Evolutionary conservation across 1,140 invertebrate genomes (phyloP), one percentile per base, ranked within the genome.

Genomic region (Bicyclus anynana): DNA sequence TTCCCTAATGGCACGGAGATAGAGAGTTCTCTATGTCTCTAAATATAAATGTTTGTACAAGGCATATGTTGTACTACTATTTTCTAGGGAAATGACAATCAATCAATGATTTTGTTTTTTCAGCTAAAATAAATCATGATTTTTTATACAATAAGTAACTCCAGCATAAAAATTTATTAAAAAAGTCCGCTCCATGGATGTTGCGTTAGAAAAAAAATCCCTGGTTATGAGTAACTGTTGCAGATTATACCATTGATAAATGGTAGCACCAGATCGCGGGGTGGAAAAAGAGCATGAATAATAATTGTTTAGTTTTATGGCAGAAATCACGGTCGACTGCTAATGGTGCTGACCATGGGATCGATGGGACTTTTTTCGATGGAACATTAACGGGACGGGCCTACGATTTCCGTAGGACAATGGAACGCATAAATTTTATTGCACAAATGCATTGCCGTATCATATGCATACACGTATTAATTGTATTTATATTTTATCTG

Each of bases 191-290:
- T 87, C 82, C 47, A 84, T 50, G 42, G 57, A 23, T 54, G 60
- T 54, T 29, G 51, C 40, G 46, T 51, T 21, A 46, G 57, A 49
- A 72, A 69, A 49, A 72, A 69, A 78, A 80, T 72, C 72, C 72
- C 63, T 59, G 68, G 67, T 77, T 83, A 82, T 80, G 77, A 80
- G 72, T 78, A 82, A 80, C 73, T 77, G 72, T 75, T 72, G 66
- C 69, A 80, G 80, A 84, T 87, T 84, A 84, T 72, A 47, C 58
- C 47, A 81, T 83, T 87, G 84, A 87, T 87, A 85, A 80, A 85
- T 84, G 78, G 64, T 65, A 37, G 59, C 69, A 74, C 65, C 58
- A 72, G 67, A 80, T 80, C 68, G 68, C 77, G 64, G 56, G 54
- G 60, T 65, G 54, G 70, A 81, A 80, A 81, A 80, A 77, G 76